Evolutionary conservation across 2,797 vertebrate genomes (phyloP).

Genomic region (Arrhamphus sclerolepis): DNA sequence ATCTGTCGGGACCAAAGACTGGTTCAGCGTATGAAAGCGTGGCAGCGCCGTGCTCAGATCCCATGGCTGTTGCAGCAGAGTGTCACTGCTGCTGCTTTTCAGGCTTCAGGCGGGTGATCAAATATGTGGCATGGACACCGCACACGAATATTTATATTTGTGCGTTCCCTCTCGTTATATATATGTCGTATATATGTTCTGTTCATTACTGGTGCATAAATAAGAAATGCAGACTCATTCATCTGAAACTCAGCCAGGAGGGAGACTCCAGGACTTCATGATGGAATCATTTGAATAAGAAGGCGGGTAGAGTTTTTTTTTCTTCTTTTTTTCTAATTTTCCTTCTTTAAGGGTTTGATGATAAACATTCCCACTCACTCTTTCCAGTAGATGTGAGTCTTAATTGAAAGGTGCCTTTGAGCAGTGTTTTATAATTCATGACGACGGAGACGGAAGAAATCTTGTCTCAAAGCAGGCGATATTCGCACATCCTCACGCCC

Average conservation of each 20-base stretch:
- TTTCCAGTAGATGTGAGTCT: constrained; percentile 46
- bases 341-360: constrained; percentile 51
- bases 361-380: constrained; percentile 38
- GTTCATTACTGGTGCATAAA: constrained; percentile 71
- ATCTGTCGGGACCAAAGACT: constrained; percentile 12
- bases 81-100: constrained; percentile 41
- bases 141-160: constrained; percentile 4
- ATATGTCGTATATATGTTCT: not conserved
- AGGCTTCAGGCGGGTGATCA: constrained; percentile 59
- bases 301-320: constrained; percentile 40
- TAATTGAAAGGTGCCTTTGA: constrained; percentile 74
- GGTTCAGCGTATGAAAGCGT: constrained; percentile 20
- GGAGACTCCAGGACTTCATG: constrained; percentile 52
- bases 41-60: constrained; percentile 22
- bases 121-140: constrained; percentile 33
- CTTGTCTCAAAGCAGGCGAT: constrained; percentile 31
- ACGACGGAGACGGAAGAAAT: constrained; percentile 54
- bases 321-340: constrained; percentile 48
- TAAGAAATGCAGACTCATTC: constrained; percentile 70
- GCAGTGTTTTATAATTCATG: constrained; percentile 72
- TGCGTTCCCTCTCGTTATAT: constrained; percentile 3
- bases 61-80: not conserved
- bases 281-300: constrained; percentile 63
- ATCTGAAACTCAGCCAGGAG: constrained; percentile 55
- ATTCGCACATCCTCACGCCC: constrained; percentile 7